A percentile compares a stretch with the other conserved stretches of the same genome.
These are phyloP conservation scores for Barypeithes pellucidus DNA, from an alignment of 2,888 invertebrate species.

Conservation along the genomic window DNA sequence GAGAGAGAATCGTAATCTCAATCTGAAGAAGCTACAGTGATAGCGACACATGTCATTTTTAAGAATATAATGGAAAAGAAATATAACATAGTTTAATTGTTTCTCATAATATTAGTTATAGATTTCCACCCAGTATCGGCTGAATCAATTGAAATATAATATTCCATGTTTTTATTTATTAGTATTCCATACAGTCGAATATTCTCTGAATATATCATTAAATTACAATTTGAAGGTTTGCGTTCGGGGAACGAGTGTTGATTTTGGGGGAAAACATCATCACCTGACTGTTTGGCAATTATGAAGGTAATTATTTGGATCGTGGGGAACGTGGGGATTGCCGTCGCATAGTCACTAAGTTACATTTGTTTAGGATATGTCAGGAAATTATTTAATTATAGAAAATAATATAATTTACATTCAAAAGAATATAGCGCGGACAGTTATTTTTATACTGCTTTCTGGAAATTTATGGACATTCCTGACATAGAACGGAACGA, in stretches of 20 bases:
- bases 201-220: slow-evolving; percentile 41
- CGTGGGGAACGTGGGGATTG: background rate
- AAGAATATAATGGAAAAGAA: too few relatives aligned
- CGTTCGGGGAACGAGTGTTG: slow-evolving; percentile 31
- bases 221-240: slow-evolving; percentile 43
- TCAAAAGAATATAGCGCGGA: too few relatives aligned
- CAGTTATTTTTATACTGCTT: too few relatives aligned
- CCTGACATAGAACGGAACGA: too few relatives aligned
- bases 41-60: too few relatives aligned
- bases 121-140: too few relatives aligned
- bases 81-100: too few relatives aligned
- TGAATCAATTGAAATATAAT: background rate
- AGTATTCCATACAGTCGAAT: slow-evolving; percentile 29
- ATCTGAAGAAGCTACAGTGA: too few relatives aligned
- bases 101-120: too few relatives aligned
- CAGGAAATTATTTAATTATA: background rate
- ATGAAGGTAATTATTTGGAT: slow-evolving; percentile 18
- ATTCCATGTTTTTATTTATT: slow-evolving; percentile 8
- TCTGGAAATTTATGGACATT: too few relatives aligned
- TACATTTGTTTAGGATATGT: background rate
- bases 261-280: slow-evolving; percentile 26
- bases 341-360: background rate
- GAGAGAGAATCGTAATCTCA: too few relatives aligned
- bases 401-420: too few relatives aligned
- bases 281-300: slow-evolving; percentile 23